Evolutionary conservation across 2,113 vertebrate species (phyloP).

Genomic region (Empidonax alnorum): DNA sequence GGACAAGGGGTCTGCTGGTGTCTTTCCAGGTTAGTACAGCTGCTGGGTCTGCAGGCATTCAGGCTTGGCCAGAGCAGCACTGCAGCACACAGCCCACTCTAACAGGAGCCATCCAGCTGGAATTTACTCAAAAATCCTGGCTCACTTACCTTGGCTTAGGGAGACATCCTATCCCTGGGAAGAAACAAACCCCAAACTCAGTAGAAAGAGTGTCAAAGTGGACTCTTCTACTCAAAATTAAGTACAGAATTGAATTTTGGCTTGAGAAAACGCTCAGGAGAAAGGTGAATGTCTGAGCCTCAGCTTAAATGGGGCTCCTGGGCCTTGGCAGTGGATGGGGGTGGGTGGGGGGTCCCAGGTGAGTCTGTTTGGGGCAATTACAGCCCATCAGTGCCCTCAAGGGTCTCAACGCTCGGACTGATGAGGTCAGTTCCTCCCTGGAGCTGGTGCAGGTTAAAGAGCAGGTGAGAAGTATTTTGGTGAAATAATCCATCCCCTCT

Average conservation of each 20-base stretch:
- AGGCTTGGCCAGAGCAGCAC: neutral
- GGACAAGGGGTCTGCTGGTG: neutral
- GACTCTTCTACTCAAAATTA: neutral
- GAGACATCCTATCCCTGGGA: neutral
- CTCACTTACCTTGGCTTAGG: neutral
- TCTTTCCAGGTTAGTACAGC: neutral
- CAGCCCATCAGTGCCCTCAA: neutral
- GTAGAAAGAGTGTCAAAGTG: fast-evolving
- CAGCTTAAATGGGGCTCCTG: neutral
- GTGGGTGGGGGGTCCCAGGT: neutral
- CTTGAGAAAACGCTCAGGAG: fast-evolving
- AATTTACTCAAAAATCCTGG: neutral
- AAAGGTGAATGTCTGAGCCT: fast-evolving
- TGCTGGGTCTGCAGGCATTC: neutral
- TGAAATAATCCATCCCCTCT: neutral
- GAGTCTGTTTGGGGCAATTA: neutral
- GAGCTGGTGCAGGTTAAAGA: neutral
- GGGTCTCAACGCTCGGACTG: fast-evolving
- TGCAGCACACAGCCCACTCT: neutral
- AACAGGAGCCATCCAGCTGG: neutral
- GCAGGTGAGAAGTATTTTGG: neutral
- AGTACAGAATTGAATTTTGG: neutral
- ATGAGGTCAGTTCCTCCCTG: neutral
- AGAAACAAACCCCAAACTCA: fast-evolving
- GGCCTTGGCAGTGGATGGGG: fast-evolving